phyloP scores from a whole-genome alignment of 2,113 vertebrate species.

The Bambusicola thoracicus region DNA sequence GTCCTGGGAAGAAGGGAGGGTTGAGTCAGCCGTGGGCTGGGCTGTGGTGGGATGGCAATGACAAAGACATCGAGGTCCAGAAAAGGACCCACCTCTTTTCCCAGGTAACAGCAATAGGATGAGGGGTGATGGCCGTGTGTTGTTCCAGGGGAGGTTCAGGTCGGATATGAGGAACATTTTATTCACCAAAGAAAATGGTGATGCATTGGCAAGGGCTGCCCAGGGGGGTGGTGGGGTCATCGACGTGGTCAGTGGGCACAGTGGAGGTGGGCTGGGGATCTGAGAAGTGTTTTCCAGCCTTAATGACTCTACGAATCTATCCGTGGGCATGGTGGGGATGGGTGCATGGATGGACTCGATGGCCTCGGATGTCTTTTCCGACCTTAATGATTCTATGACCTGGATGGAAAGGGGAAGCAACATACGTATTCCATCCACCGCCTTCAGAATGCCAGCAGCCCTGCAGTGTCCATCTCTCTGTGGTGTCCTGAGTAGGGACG shows the following conservation, averaged over 20 bases:
- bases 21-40: not conserved
- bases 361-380: too few relatives aligned
- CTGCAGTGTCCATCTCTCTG: not conserved
- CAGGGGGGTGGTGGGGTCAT: too few relatives aligned
- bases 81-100: not conserved
- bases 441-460: rapidly evolving
- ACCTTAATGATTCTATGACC: not conserved
- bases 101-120: too few relatives aligned
- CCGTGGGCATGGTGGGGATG: too few relatives aligned
- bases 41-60: not conserved
- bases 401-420: not conserved
- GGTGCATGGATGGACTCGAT: too few relatives aligned
- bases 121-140: too few relatives aligned
- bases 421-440: not conserved
- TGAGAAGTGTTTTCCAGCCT: not conserved
- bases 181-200: too few relatives aligned
- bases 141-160: too few relatives aligned
- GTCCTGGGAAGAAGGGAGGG: not conserved
- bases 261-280: not conserved
- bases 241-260: too few relatives aligned
- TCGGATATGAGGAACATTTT: too few relatives aligned
- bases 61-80: not conserved
- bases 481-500: rapidly evolving
- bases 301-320: too few relatives aligned
- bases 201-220: too few relatives aligned